Percentiles rank a stretch among this genome's conserved stretches.
Conservation (phyloP, 2,797 vertebrate genomes). For the Heteromormyrus szaboi region DNA sequence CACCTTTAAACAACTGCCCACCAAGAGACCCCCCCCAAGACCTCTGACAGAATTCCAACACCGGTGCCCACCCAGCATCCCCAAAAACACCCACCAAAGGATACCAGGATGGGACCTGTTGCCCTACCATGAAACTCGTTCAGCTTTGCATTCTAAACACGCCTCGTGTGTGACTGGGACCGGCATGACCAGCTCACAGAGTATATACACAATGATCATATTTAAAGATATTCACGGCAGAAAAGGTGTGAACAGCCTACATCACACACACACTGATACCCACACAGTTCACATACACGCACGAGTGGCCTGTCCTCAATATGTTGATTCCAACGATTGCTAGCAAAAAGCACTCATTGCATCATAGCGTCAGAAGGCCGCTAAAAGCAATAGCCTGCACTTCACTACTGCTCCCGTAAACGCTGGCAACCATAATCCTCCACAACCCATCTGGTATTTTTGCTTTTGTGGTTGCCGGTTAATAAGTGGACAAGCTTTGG, state of each 20-base stretch:
- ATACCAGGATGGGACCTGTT: background rate
- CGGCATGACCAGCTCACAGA: background rate
- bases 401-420: background rate
- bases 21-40: background rate
- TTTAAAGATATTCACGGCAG: background rate
- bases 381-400: constrained; percentile 9
- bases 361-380: constrained; percentile 4
- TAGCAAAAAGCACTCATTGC: constrained; percentile 10
- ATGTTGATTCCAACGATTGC: constrained; percentile 18
- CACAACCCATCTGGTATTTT: background rate
- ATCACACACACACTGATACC: background rate
- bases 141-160: background rate
- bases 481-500: background rate
- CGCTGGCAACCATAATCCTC: background rate
- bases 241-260: background rate
- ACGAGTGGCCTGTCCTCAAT: constrained; percentile 15
- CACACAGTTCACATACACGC: background rate
- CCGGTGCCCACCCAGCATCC: background rate
- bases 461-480: background rate
- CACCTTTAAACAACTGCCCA: background rate
- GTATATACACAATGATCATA: background rate
- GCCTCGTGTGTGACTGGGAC: background rate
- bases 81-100: background rate
- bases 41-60: background rate
- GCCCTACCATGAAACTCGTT: background rate